phyloP scores from a whole-genome alignment of 2,888 invertebrate genomes.

The Morpho deidamia region DNA sequence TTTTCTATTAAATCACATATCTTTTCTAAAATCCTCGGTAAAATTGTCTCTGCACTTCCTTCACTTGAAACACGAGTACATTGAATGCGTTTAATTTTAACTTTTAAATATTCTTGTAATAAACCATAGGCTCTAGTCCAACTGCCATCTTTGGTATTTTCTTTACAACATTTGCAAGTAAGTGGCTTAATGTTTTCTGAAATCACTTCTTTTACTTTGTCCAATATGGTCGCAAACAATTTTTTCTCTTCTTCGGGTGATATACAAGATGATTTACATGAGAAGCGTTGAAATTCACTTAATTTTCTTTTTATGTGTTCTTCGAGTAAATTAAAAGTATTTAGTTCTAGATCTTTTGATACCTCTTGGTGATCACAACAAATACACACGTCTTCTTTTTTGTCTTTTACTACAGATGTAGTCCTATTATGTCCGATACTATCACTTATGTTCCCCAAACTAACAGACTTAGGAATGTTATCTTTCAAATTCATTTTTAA shows the following conservation, averaged over 20 bases:
- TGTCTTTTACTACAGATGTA: background rate
- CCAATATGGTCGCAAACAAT: conserved; percentile 43
- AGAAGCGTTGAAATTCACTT: conserved; percentile 40
- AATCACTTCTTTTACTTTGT: conserved; percentile 55
- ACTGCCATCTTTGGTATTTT: conserved; percentile 37
- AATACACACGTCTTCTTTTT: conserved; percentile 33
- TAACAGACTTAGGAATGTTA: background rate
- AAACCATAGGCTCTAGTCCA: conserved; percentile 61
- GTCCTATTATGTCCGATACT: background rate
- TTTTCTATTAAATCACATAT: conserved; percentile 55
- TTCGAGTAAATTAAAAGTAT: conserved; percentile 56
- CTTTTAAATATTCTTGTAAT: conserved; percentile 64
- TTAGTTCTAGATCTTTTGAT: conserved; percentile 54
- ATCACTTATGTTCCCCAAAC: background rate
- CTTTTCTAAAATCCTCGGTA: conserved; percentile 50
- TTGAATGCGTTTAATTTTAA: conserved; percentile 57
- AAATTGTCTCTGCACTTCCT: conserved; percentile 32
- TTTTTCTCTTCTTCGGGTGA: conserved; percentile 46
- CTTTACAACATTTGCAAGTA: conserved; percentile 41
- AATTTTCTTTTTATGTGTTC: conserved; percentile 55
- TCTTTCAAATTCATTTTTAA: background rate
- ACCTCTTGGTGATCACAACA: conserved; percentile 44
- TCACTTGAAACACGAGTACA: conserved; percentile 42
- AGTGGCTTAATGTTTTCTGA: conserved; percentile 43
- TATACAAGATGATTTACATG: conserved; percentile 41